A percentile compares a stretch with the other conserved stretches of the same genome.
Evolutionary conservation across 2,113 vertebrate species (phyloP).

Genomic region (Embiotoca jacksoni): DNA sequence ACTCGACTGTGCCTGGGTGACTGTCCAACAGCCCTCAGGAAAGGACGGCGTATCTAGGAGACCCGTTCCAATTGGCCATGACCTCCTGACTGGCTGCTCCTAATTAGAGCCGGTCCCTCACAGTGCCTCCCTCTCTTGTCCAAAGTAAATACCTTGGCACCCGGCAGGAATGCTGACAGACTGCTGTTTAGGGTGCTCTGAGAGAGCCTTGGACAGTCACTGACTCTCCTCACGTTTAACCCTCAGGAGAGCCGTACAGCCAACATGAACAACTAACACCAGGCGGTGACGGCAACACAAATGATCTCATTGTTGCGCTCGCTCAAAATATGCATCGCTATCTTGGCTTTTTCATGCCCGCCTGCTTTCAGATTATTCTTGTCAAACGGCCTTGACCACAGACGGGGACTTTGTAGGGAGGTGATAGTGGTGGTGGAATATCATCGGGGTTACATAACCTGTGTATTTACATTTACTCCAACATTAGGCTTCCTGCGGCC

Average conservation of each 20-base stretch:
- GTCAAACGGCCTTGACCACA: conserved; percentile 58
- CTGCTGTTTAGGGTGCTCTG: conserved; percentile 62
- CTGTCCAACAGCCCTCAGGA: conserved; percentile 34
- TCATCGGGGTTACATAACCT: conserved; percentile 69
- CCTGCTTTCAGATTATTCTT: conserved; percentile 40
- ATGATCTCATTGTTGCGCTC: conserved; percentile 54
- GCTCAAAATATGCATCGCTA: conserved; percentile 40
- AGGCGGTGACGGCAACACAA: conserved; percentile 46
- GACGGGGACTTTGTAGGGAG: conserved; percentile 42
- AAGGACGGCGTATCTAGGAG: conserved; percentile 54
- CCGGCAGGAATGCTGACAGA: conserved; percentile 71
- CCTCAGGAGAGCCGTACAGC: conserved; percentile 23
- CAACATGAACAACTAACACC: conserved; percentile 44
- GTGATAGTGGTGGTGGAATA: conserved; percentile 51
- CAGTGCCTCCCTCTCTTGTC: conserved; percentile 74
- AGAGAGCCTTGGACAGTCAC: conserved; percentile 47
- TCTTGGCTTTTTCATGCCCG: conserved; percentile 49
- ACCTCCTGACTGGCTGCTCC: conserved; percentile 72
- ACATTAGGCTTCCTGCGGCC: conserved; percentile 46
- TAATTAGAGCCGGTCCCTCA: conserved; percentile 77
- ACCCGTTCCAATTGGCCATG: conserved; percentile 63
- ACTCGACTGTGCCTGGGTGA: conserved; percentile 18
- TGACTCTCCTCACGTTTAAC: conserved; percentile 59
- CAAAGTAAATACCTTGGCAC: conserved; percentile 80
- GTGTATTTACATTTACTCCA: conserved; percentile 52